Conservation (phyloP, 1,140 invertebrate genomes). For the Prorops nasuta region DNA sequence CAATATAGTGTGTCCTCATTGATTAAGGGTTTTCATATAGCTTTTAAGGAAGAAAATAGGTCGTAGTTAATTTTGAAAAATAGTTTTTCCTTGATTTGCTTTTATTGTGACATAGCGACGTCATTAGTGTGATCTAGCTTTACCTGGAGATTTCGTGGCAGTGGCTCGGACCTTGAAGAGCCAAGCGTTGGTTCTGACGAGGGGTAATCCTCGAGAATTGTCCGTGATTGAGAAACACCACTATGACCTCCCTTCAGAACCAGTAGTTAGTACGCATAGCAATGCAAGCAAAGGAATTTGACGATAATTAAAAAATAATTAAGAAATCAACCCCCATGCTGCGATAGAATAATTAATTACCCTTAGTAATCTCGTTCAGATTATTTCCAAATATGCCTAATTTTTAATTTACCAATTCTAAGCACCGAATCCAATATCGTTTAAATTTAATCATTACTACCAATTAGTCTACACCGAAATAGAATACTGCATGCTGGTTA, state of each 20-base stretch:
- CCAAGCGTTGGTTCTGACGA: slow-evolving; percentile 47
- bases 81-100: slow-evolving; percentile 8
- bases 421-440: no score
- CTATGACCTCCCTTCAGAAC: slow-evolving; percentile 56
- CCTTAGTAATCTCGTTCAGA: background rate
- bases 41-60: background rate
- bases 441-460: no score
- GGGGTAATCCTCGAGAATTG: slow-evolving; percentile 53
- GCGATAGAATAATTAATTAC: slow-evolving; percentile 8
- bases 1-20: slow-evolving; percentile 5
- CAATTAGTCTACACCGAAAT: no score
- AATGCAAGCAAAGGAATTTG: slow-evolving; percentile 48
- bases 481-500: no score
- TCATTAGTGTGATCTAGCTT: slow-evolving; percentile 29
- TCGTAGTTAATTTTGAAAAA: background rate
- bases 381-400: background rate
- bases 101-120: no score
- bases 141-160: slow-evolving; percentile 53
- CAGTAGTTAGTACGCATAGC: slow-evolving; percentile 54
- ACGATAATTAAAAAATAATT: slow-evolving; percentile 43
- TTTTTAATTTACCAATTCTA: no score
- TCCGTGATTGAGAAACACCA: slow-evolving; percentile 52
- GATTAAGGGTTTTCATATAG: background rate
- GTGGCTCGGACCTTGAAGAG: slow-evolving; percentile 47
- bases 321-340: slow-evolving; percentile 18